phyloP scores from a whole-genome alignment of 92 coral and sea anemone genomes.

The Porites evermanni region DNA sequence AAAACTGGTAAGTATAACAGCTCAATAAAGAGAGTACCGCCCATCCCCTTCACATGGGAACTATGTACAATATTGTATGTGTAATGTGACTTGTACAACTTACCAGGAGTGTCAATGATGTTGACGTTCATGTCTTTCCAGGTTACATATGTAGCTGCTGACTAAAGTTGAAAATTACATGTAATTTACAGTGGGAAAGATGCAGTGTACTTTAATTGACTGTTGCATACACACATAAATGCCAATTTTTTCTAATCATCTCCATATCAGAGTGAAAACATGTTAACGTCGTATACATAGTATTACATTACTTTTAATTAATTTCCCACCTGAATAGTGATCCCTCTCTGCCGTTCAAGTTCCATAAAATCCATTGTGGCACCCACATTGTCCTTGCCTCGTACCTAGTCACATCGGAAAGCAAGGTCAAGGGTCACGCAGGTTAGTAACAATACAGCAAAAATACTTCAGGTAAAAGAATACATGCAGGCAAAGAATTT shows the following conservation, averaged over 20 bases:
- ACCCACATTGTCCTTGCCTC: constrained; percentile 92
- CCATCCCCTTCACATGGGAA: too few relatives aligned
- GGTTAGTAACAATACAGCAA: neutral
- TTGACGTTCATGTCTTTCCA: constrained; percentile 90
- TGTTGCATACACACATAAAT: too few relatives aligned
- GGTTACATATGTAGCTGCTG: constrained; percentile 91
- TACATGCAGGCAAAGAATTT: too few relatives aligned
- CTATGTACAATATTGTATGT: neutral
- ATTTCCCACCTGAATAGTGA: constrained; percentile 87
- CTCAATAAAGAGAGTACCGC: too few relatives aligned
- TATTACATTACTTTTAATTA: too few relatives aligned
- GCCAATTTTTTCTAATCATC: too few relatives aligned
- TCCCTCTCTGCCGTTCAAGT: constrained; percentile 95
- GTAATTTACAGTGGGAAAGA: too few relatives aligned
- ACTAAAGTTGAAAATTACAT: constrained; percentile 38
- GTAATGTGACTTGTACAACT: neutral
- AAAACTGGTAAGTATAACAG: too few relatives aligned
- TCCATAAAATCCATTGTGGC: constrained; percentile 99
- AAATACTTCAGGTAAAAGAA: too few relatives aligned
- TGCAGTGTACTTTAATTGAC: too few relatives aligned
- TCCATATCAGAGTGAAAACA: too few relatives aligned
- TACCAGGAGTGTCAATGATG: constrained; percentile 99
- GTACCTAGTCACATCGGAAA: constrained; percentile 9
- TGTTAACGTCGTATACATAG: too few relatives aligned
- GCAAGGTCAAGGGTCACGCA: neutral